Evolutionary conservation across 2,113 vertebrate genomes (phyloP).

Genomic region (Eclectus roratus): DNA sequence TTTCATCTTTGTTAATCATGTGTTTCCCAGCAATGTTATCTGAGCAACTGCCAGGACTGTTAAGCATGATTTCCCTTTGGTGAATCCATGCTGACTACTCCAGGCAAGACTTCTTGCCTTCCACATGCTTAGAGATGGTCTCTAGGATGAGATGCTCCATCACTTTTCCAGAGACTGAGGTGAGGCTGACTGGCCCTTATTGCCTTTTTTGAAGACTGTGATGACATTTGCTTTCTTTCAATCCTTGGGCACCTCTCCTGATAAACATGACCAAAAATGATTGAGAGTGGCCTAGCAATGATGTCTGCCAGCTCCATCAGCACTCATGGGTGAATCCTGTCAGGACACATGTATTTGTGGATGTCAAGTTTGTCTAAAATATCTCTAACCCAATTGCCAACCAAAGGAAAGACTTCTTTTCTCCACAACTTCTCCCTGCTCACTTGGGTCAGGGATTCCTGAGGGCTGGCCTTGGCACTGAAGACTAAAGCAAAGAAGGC

Average conservation of each 20-base stretch:
- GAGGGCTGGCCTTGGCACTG: neutral
- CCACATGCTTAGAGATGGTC: neutral
- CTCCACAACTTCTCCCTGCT: neutral
- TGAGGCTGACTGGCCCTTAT: neutral
- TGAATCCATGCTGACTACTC: neutral
- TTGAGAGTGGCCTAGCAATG: neutral
- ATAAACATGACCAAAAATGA: neutral
- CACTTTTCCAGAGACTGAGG: neutral
- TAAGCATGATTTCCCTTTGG: neutral
- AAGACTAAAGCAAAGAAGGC: neutral
- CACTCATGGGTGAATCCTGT: neutral
- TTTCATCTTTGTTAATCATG: neutral
- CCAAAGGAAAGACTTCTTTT: neutral
- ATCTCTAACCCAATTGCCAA: neutral
- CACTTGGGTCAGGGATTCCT: neutral
- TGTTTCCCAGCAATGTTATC: neutral
- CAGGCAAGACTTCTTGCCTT: neutral
- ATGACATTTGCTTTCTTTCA: neutral
- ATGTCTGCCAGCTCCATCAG: neutral
- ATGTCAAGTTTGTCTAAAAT: neutral
- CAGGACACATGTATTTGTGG: neutral
- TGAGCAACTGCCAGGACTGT: neutral
- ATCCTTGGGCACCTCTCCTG: neutral
- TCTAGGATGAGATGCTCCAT: neutral
- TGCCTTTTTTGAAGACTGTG: neutral